Evolutionary conservation across 2,113 vertebrate genomes (phyloP).

Genomic region (Hoplias malabaricus): DNA sequence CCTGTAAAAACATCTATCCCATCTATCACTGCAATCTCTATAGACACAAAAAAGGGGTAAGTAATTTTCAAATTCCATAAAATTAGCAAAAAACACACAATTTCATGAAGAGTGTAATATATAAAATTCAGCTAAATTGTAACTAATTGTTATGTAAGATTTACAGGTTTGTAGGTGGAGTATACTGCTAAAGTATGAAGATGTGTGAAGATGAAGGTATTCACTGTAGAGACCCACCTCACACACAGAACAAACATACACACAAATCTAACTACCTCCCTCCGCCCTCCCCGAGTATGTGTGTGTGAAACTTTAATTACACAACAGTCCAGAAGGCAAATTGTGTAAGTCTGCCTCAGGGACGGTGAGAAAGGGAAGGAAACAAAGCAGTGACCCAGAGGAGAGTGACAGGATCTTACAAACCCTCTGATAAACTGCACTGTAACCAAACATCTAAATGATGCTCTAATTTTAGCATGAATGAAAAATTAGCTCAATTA

Average conservation of each 20-base stretch:
- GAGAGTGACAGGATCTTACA: conserved; percentile 29
- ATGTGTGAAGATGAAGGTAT: background rate
- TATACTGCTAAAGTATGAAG: too few species aligned
- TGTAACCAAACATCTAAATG: background rate
- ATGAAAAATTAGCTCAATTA: background rate
- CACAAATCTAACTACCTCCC: background rate
- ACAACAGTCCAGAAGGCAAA: conserved; percentile 36
- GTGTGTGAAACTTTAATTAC: conserved; percentile 42
- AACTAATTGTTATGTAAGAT: too few species aligned
- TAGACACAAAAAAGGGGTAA: too few species aligned
- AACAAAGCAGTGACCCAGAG: conserved; percentile 26
- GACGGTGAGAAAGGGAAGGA: conserved; percentile 44
- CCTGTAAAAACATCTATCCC: too few species aligned
- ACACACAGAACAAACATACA: background rate
- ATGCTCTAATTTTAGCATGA: background rate
- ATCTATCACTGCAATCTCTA: too few species aligned
- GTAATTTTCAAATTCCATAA: too few species aligned
- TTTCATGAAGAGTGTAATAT: too few species aligned
- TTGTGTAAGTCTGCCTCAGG: conserved; percentile 35
- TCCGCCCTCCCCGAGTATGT: background rate
- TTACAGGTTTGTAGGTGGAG: too few species aligned
- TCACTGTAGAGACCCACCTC: background rate
- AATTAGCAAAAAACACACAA: too few species aligned
- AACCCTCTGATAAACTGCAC: background rate
- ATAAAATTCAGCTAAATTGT: too few species aligned